Conservation (phyloP, 2,797 vertebrate species). For the Setipinna tenuifilis region DNA sequence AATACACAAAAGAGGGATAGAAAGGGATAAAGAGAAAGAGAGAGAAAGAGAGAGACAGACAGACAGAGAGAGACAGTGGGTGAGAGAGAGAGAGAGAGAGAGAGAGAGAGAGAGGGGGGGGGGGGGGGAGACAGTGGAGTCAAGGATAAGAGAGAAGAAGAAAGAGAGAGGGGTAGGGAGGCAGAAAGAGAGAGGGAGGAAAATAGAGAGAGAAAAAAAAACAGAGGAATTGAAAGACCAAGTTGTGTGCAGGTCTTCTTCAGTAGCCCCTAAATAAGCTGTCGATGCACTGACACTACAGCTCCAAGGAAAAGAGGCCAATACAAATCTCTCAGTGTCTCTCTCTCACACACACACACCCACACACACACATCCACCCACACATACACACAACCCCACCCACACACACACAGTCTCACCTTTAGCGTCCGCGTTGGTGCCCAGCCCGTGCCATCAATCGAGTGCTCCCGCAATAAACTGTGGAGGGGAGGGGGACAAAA, state of each 20-base stretch:
- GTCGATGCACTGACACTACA: neutral
- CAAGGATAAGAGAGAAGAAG: neutral
- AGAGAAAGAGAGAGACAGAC: neutral
- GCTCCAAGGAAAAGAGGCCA: neutral
- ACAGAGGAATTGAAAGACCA: neutral
- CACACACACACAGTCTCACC: slow-evolving; percentile 71
- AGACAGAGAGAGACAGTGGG: neutral
- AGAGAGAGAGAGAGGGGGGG: neutral
- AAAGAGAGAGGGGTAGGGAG: neutral
- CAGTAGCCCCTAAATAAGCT: neutral
- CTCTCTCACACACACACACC: neutral
- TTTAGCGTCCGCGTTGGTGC: slow-evolving; percentile 96
- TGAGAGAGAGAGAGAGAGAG: no score
- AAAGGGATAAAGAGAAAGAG: neutral
- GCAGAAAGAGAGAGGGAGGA: neutral
- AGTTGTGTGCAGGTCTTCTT: neutral
- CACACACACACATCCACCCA: neutral
- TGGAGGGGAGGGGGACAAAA: slow-evolving; percentile 47
- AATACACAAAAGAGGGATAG: neutral
- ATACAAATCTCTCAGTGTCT: neutral
- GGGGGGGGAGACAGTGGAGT: no score
- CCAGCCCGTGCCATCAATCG: slow-evolving; percentile 99
- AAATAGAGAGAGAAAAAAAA: neutral
- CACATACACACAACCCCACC: neutral
- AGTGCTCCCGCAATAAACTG: slow-evolving; percentile 96